These are phyloP conservation scores for Pterois miles DNA, from an alignment of 2,797 vertebrate genomes.

Conservation along the genomic window DNA sequence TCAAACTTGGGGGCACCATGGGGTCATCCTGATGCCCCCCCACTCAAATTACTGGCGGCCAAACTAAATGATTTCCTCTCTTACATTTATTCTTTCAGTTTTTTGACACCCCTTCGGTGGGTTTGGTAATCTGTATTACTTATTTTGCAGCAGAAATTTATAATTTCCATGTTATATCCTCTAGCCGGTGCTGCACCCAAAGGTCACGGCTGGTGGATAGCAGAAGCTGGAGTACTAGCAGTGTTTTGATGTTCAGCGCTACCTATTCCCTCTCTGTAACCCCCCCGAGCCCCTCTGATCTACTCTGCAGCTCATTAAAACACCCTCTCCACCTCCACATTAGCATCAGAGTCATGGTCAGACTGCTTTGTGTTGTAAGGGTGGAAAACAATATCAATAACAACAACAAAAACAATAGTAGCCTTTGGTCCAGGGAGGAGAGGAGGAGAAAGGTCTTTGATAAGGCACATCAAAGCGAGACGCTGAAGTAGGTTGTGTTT, in stretches of 20 bases:
- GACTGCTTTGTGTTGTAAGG: conserved; percentile 84
- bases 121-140: conserved; percentile 3
- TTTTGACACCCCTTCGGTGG: neutral
- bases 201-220: conserved; percentile 74
- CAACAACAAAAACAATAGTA: conserved; percentile 89
- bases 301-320: conserved; percentile 81
- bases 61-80: neutral
- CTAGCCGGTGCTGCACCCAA: conserved; percentile 18
- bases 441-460: conserved; percentile 82
- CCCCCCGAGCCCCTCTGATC: conserved; percentile 78
- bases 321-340: conserved; percentile 82
- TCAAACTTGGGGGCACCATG: no score
- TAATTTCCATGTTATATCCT: conserved; percentile 45
- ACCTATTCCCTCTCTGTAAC: conserved; percentile 73
- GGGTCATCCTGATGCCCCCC: rapidly evolving
- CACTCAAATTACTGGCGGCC: neutral
- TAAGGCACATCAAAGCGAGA: conserved; percentile 79
- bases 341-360: conserved; percentile 88
- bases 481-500: conserved; percentile 73
- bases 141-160: conserved; percentile 35
- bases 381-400: conserved; percentile 83
- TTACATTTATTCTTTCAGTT: neutral
- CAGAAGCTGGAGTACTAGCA: conserved; percentile 58
- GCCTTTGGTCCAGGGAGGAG: conserved; percentile 84
- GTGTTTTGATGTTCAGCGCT: conserved; percentile 83